Conservation (phyloP, 2,888 invertebrate species). For the Loripinus fragilis region DNA sequence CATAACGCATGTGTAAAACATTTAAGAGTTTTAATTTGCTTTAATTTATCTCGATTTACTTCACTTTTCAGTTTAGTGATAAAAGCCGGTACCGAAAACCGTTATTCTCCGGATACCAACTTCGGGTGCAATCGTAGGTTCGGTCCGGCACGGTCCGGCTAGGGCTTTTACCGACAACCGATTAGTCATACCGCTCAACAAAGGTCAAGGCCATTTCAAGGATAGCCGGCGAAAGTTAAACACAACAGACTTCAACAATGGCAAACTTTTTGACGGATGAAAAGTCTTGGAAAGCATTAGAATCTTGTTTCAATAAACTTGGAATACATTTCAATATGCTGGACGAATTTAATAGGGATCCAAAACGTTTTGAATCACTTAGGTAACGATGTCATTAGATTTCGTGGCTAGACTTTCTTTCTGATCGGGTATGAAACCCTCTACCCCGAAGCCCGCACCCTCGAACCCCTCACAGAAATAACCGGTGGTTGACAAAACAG, state of each 20-base stretch:
- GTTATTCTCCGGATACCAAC: too few species aligned
- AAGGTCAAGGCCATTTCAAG: slow-evolving; percentile 15
- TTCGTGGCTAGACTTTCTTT: background rate
- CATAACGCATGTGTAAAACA: too few species aligned
- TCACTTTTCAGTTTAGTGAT: too few species aligned
- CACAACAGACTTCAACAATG: slow-evolving; percentile 44
- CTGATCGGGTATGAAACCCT: background rate
- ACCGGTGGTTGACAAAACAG: background rate
- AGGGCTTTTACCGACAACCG: too few species aligned
- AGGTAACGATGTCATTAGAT: slow-evolving; percentile 86
- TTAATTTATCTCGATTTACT: too few species aligned
- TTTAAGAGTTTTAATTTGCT: too few species aligned
- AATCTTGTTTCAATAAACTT: slow-evolving; percentile 86
- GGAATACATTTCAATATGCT: slow-evolving; percentile 91
- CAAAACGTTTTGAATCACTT: slow-evolving; percentile 93
- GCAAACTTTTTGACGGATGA: slow-evolving; percentile 69
- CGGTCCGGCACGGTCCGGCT: too few species aligned
- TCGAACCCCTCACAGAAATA: background rate
- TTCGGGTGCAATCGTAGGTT: too few species aligned
- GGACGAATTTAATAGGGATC: slow-evolving; percentile 92
- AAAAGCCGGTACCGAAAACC: too few species aligned
- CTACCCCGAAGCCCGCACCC: background rate
- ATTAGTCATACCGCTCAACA: too few species aligned
- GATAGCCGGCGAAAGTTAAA: background rate
- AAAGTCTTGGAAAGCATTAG: slow-evolving; percentile 73